Evolutionary conservation across 2,888 invertebrate species (phyloP), one percentile per base, ranked within the genome.

Genomic region (Ommatoiulus sabulosus): DNA sequence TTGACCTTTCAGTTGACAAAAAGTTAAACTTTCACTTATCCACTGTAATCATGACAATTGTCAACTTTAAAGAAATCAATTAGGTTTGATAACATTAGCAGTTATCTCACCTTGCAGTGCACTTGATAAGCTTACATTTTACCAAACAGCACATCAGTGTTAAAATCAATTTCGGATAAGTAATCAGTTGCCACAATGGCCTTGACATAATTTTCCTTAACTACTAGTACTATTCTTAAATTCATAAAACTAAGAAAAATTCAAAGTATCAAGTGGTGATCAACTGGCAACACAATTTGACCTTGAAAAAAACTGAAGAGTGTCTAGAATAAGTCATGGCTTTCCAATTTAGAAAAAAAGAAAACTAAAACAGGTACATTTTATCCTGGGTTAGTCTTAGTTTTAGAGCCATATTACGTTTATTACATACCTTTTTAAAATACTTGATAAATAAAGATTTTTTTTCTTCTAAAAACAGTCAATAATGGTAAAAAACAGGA

Each of bases 161-260:
- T 80, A 80, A 80, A 80, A 80, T 80, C 80, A 80, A 24, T 12
- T 80, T 10, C 15, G 80, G 80, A 80, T 80, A 80, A 80, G 80
- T 80, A 80, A 80, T 80, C 80, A 80, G 24, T 15, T 80, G 80
- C 80, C 80, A 80, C 15, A 35, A 12, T 80, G 24, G 80, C 80
- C 80, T 80, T 80, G 80, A 80, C 80, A 35, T 8, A 15, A 12
- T 80, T 80, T 80, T 80, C 35, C 35, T 80, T 35, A 80, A 80
- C 24, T 80, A 35, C 12, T 35, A 80, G 80, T 35, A 35, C 35
- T 35, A 80, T 80, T 80, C 24, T 24, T 3, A 80, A 80, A 80
- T 35, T 80, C 12, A 35, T 24, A 80, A 80, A 80, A 35, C 24
- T 7, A 12, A 35, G 24, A 12, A 35, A 80, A 80, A n/a, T 24